Conservation (phyloP, 2,797 vertebrate genomes). For the Coregonus sp. region DNA sequence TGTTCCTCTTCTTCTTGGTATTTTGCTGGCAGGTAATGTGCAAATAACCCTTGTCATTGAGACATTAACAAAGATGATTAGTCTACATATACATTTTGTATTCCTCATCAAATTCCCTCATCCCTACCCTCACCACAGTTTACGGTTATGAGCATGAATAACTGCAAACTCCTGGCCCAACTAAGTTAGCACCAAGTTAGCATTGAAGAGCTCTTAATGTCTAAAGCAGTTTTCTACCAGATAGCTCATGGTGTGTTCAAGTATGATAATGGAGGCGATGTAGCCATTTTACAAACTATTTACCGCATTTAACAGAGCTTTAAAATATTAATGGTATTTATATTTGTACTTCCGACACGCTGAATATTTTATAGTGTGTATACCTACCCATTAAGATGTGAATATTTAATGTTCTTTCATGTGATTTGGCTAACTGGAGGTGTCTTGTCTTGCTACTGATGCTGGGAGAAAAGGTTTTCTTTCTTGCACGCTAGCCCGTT, state of each 20-base stretch:
- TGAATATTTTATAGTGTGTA: background rate
- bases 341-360: background rate
- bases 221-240: background rate
- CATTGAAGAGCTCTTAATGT: background rate
- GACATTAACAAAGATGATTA: background rate
- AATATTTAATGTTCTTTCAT: background rate
- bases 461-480: background rate
- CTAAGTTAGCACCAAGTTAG: background rate
- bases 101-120: background rate
- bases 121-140: background rate
- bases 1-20: background rate
- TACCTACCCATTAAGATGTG: background rate
- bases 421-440: too few relatives aligned
- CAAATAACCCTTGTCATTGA: too few relatives aligned
- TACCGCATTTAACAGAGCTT: background rate
- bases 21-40: background rate
- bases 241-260: background rate
- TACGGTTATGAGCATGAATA: background rate
- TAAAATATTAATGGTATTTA: background rate
- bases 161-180: background rate
- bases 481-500: background rate
- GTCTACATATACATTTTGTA: background rate
- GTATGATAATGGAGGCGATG: background rate
- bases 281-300: background rate
- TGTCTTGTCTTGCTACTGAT: background rate